Base-by-base conservation (phyloP, 2,797 vertebrate species). In the Morus bassanus region DNA sequence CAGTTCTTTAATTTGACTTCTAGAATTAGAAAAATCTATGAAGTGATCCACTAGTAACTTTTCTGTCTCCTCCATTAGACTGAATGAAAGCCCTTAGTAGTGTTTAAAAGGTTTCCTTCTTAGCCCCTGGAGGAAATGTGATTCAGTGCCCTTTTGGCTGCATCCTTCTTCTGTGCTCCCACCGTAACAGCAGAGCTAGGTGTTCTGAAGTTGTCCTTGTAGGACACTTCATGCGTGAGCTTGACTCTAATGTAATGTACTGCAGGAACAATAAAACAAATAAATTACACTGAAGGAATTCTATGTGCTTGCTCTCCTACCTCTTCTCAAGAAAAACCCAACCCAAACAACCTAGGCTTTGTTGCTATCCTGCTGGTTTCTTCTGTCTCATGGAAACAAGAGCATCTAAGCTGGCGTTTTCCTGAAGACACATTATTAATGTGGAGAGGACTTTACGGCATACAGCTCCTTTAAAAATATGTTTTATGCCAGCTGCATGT, bases 121-220 rank as follows among this genome's bases (percentile, higher is more conserved):
- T 27, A 43, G 48, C 17, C 35, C 4, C 33, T 17, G 28, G 56
- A 65, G 28, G 73, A 73, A 8, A 13, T 9, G 27, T 14, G 54
- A 21, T 60, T 27, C 41, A 6, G 18, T 39, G 87, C 37, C 45
- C 41, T 61, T 21, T 39, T 69, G 53, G 28, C 43, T 72, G n/a
- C 21, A 0, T 57, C n/a, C 16, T 76, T 11, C 41, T 68, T 48
- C 48, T 0, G 0, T 23, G 61, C 27, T 61, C 18, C 46, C 39
- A 54, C 1, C 9, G 14, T 41, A 24, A 6, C 33, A 41, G 51
- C 81, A 64, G 53, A 54, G 37, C 63, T 28, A 14, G 12, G 2
- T 64, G 33, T 33, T 70, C 51, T 65, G 17, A 35, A 14, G 39
- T 15, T 54, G 50, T 24, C 11, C 72, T 79, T 61, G 41, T 30